Evolutionary conservation across 2,888 invertebrate species (phyloP), one percentile per base, ranked within the genome.

Genomic region (Furcula furcula): DNA sequence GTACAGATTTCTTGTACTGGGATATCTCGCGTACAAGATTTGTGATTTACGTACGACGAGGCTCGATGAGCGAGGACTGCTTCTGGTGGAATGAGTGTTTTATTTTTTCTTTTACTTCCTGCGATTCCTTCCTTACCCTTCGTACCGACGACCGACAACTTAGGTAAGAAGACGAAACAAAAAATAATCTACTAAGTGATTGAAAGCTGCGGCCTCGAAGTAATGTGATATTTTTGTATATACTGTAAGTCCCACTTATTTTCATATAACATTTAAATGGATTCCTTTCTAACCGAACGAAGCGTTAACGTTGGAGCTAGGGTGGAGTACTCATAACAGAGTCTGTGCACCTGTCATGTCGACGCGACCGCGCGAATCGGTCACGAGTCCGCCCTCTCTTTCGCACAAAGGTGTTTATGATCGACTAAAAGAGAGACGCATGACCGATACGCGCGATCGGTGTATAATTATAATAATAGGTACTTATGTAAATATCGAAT

Each of bases 171-270:
- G 79, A 84, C 66, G 73, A 78, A 74, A 70, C 78, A 76, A 81
- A 65, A 15, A 28, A 18, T 83, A 80, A 77, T 79, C 44, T 67
- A 83, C 76, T 87, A 82, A 86, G 83, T 76, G 76, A 82, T 68
- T 82, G 82, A 85, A 88, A 87, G 88, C 87, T 87, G 88, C 88
- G 88, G 88, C 88, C 88, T 88, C 87, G 85, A 87, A 85, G 83
- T 87, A 84, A 84, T 88, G 88, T 88, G 88, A 88, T 88, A 88
- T 88, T 87, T 88, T 87, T 88, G 88, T 88, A 88, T 85, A 88
- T 87, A 86, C 82, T 86, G 85, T 88, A 86, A 88, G 88, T 85
- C 84, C 80, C 76, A 85, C 76, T 88, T 87, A 87, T 88, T 88
- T 88, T 88, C 88, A 76, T 87, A 87, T 74, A n/a, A 88, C 84